Conservation (phyloP, 2,113 vertebrate genomes). For the Phaethornis superciliosus region DNA sequence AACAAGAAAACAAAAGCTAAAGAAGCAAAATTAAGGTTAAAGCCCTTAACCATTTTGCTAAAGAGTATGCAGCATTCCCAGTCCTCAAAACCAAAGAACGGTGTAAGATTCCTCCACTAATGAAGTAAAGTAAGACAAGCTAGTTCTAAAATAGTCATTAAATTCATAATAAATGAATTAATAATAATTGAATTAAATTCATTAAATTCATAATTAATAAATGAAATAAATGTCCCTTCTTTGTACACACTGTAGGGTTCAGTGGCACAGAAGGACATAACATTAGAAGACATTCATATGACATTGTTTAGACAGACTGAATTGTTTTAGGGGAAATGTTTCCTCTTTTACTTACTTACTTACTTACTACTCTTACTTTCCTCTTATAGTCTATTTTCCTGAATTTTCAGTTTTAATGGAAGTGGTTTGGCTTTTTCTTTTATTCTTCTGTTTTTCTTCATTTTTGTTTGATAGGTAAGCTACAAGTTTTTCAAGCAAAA, state of each 20-base stretch:
- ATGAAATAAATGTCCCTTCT: neutral
- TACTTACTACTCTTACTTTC: no score
- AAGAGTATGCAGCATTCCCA: neutral
- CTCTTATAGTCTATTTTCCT: neutral
- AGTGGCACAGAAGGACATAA: neutral
- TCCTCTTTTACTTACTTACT: no score
- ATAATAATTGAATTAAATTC: neutral
- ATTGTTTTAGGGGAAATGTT: neutral
- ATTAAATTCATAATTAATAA: neutral
- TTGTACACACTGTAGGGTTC: neutral
- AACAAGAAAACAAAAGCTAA: neutral
- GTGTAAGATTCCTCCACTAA: neutral
- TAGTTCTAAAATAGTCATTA: neutral
- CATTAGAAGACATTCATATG: neutral
- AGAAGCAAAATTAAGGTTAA: neutral
- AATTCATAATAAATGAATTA: neutral
- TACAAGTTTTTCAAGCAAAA: neutral
- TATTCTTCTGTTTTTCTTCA: neutral
- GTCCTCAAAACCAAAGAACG: neutral
- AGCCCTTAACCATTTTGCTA: neutral
- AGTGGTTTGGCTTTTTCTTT: neutral
- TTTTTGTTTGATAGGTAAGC: neutral
- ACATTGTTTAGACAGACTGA: neutral
- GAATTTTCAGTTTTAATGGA: neutral
- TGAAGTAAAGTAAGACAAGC: neutral